phyloP scores from a whole-genome alignment of 1,140 invertebrate genomes.

The Drosophila orosa region DNA sequence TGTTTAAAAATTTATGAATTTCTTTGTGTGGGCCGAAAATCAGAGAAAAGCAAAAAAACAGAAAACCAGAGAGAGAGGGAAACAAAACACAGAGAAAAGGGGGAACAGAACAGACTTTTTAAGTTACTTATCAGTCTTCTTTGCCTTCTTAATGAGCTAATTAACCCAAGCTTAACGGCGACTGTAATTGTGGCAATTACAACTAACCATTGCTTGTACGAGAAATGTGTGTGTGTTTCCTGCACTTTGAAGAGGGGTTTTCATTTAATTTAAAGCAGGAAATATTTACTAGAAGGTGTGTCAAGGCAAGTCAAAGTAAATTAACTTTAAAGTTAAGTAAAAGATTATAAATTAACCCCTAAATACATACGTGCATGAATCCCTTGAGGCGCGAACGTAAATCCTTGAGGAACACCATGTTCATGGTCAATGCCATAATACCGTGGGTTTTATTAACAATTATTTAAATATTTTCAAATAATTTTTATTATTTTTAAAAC shows the following conservation, averaged over 20 bases:
- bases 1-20: constrained; percentile 67
- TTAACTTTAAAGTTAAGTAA: neutral
- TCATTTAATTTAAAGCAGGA: neutral
- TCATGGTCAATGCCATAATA: constrained; percentile 79
- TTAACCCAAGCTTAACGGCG: constrained; percentile 27
- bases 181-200: constrained; percentile 30
- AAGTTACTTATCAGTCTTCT: constrained; percentile 34
- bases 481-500: neutral
- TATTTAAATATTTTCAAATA: constrained; percentile 22
- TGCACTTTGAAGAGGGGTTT: constrained; percentile 3
- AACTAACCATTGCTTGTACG: constrained; percentile 23
- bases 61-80: neutral
- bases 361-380: constrained; percentile 82
- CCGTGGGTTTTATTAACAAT: neutral
- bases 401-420: constrained; percentile 84
- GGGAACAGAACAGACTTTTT: constrained; percentile 9
- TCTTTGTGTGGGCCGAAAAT: constrained; percentile 57
- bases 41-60: constrained; percentile 23
- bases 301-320: neutral
- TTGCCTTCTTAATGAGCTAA: constrained; percentile 38
- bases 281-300: neutral
- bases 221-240: constrained; percentile 15
- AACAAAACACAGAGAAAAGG: neutral
- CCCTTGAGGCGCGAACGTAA: constrained; percentile 80
- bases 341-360: neutral